Evolutionary conservation across 2,888 invertebrate genomes (phyloP).

Genomic region (Apoderus coryli): DNA sequence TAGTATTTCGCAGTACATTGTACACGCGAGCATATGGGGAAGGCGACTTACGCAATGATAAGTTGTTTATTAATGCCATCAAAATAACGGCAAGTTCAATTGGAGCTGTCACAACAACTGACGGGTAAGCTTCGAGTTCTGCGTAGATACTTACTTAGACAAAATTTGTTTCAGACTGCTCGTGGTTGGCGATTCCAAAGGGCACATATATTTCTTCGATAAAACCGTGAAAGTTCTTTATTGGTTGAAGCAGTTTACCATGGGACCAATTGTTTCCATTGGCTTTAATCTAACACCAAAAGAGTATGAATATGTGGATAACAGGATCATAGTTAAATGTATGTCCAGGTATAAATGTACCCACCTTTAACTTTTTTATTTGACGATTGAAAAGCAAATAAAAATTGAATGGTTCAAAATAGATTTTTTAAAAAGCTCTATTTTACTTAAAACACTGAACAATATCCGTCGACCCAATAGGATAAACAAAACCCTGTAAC

Average conservation of each 20-base stretch:
- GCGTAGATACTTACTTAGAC: neutral
- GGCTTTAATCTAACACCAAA: slow-evolving; percentile 34
- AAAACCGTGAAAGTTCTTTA: slow-evolving; percentile 40
- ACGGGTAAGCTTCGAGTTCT: slow-evolving; percentile 33
- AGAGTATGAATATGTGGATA: slow-evolving; percentile 13
- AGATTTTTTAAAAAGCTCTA: too few species aligned
- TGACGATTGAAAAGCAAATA: too few species aligned
- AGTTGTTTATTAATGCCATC: slow-evolving; percentile 36
- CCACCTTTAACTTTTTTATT: too few species aligned
- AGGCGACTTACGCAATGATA: slow-evolving; percentile 27
- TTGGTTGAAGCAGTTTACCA: slow-evolving; percentile 37
- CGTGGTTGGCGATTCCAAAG: slow-evolving; percentile 39
- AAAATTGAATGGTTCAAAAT: too few species aligned
- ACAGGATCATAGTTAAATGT: slow-evolving; percentile 13
- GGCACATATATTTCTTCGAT: slow-evolving; percentile 45
- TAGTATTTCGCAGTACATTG: slow-evolving; percentile 38
- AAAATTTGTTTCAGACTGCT: slow-evolving; percentile 19
- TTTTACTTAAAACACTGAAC: too few species aligned
- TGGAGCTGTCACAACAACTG: slow-evolving; percentile 36
- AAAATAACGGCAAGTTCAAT: slow-evolving; percentile 33
- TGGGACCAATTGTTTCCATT: slow-evolving; percentile 36
- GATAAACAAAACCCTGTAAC: too few species aligned
- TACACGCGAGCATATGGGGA: slow-evolving; percentile 28
- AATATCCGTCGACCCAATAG: too few species aligned
- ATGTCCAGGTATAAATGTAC: too few species aligned